Evolutionary conservation across 2,113 vertebrate genomes (phyloP).

Genomic region (Xenus cinereus): DNA sequence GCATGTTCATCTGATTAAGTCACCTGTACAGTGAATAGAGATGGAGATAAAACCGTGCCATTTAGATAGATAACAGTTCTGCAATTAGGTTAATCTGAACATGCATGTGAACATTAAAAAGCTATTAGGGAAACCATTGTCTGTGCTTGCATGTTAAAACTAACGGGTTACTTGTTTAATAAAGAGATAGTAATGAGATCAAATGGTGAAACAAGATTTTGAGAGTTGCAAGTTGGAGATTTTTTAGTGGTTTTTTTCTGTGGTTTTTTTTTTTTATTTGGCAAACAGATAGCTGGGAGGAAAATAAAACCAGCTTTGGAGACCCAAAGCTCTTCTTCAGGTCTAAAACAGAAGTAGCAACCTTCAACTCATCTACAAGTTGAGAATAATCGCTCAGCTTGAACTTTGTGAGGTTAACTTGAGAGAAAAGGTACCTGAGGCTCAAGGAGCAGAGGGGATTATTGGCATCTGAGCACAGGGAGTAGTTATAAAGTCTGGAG

Average conservation of each 20-base stretch:
- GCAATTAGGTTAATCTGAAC: slow-evolving; percentile 7
- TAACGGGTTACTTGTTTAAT: background rate
- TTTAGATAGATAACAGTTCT: slow-evolving; percentile 36
- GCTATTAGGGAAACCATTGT: background rate
- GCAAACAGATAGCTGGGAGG: background rate
- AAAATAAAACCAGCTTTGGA: background rate
- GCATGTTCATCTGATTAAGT: background rate
- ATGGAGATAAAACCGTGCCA: background rate
- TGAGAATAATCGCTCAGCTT: background rate
- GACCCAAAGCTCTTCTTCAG: background rate
- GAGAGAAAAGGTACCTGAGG: background rate
- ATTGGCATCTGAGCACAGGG: background rate
- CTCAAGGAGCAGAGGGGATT: background rate
- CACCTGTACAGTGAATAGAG: background rate
- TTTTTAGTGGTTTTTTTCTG: background rate
- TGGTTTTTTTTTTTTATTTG: background rate
- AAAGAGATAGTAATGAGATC: background rate
- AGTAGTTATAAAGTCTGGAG: background rate
- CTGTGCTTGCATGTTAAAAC: background rate
- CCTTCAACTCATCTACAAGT: background rate
- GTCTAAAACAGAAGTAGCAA: background rate
- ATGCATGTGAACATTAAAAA: background rate
- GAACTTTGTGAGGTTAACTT: background rate
- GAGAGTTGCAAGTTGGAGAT: background rate
- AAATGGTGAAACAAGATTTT: background rate